Conservation (phyloP, 2,113 vertebrate genomes). For the Laterallus jamaicensis region DNA sequence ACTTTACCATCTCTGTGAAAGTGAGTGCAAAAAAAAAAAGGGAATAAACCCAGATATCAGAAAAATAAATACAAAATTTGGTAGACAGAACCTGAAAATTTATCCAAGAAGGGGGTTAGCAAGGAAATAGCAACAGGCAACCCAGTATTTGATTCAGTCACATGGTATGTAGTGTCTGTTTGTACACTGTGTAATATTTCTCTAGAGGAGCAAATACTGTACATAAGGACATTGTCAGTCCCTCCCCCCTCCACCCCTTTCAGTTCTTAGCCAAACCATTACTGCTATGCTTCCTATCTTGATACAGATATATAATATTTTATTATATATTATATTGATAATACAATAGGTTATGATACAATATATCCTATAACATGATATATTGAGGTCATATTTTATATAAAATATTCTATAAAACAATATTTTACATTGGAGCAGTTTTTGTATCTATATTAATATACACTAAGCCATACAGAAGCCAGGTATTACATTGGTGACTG, state of each 20-base stretch:
- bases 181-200: not conserved
- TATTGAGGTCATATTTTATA: too few relatives aligned
- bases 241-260: not conserved
- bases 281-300: not conserved
- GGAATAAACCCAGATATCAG: not conserved
- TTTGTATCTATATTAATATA: not conserved
- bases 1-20: not conserved
- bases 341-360: too few relatives aligned
- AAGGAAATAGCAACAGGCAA: not conserved
- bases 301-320: not conserved
- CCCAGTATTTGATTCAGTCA: not conserved
- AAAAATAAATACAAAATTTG: not conserved
- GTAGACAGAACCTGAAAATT: not conserved
- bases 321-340: too few relatives aligned
- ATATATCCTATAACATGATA: too few relatives aligned
- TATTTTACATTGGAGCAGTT: not conserved
- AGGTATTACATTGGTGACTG: not conserved
- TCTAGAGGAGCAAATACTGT: not conserved
- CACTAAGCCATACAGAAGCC: not conserved
- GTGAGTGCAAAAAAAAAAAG: not conserved
- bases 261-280: not conserved
- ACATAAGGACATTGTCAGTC: not conserved
- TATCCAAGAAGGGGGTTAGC: not conserved
- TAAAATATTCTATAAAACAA: too few relatives aligned
- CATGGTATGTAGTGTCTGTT: not conserved